A percentile compares a stretch with the other conserved stretches of the same genome.
Evolutionary conservation across 37 sponge, comb jelly and placozoan species (phyloP).

Genomic region (Geodia barretti): DNA sequence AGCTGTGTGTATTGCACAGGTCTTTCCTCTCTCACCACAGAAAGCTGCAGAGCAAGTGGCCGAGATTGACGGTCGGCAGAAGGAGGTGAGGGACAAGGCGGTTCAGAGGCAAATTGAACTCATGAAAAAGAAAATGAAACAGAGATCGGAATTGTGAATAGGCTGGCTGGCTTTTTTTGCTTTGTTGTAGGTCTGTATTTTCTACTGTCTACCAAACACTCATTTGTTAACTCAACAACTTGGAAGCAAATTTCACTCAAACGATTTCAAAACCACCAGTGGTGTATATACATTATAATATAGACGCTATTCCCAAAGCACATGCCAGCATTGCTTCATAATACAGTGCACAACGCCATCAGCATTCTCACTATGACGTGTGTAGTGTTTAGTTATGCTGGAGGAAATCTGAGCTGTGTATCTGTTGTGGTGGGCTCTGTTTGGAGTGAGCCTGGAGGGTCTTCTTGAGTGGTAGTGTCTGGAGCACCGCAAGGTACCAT

Average conservation of each 20-base stretch:
- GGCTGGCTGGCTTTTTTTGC: too few relatives aligned
- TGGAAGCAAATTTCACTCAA: too few relatives aligned
- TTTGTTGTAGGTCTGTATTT: too few relatives aligned
- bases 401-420: neutral
- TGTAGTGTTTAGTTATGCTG: neutral
- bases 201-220: too few relatives aligned
- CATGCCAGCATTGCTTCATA: too few relatives aligned
- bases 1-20: too few relatives aligned
- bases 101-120: conserved; percentile 44
- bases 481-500: neutral
- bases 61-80: conserved; percentile 8
- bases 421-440: neutral
- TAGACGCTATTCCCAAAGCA: too few relatives aligned
- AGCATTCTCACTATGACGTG: too few relatives aligned
- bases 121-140: conserved; percentile 34
- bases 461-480: neutral
- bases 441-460: neutral
- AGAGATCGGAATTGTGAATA: conserved; percentile 38
- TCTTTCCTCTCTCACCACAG: neutral
- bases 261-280: too few relatives aligned
- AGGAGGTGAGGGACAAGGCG: conserved; percentile 32
- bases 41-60: conserved; percentile 3
- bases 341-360: too few relatives aligned
- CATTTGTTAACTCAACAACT: too few relatives aligned
- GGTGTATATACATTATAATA: too few relatives aligned